These are phyloP conservation scores for Allobates femoralis DNA, from an alignment of 2,797 vertebrate species.

Conservation along the genomic window DNA sequence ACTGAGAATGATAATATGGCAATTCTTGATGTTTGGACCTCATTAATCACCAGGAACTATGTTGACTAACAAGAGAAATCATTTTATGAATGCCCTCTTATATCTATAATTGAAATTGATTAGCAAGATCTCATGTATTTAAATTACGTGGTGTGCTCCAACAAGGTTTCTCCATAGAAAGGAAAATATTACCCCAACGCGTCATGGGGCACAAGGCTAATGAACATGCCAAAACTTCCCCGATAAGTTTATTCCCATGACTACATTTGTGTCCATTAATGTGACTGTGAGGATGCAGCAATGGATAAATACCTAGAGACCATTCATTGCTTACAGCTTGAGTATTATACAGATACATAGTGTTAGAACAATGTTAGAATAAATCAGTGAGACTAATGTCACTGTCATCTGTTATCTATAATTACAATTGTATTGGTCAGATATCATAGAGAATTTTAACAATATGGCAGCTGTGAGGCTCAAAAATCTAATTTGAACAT, in stretches of 20 bases:
- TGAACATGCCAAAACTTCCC: neutral
- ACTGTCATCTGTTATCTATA: neutral
- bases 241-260: neutral
- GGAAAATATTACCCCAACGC: slow-evolving; percentile 8
- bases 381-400: neutral
- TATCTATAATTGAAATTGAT: slow-evolving; percentile 57
- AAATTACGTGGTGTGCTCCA: neutral
- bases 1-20: slow-evolving; percentile 57
- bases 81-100: slow-evolving; percentile 23
- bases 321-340: neutral
- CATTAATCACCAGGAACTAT: slow-evolving; percentile 51
- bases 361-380: neutral
- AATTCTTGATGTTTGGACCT: slow-evolving; percentile 51
- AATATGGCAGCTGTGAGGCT: no score
- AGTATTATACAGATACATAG: neutral
- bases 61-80: slow-evolving; percentile 23
- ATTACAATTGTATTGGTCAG: neutral
- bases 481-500: no score
- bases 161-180: slow-evolving; percentile 8
- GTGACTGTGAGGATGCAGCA: neutral
- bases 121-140: slow-evolving; percentile 1
- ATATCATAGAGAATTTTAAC: no score
- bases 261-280: neutral
- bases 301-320: slow-evolving; percentile 15
- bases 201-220: neutral